A percentile compares a stretch with the other conserved stretches of the same genome.
These are phyloP conservation scores for Anolis apletophallus DNA, from an alignment of 2,797 vertebrate genomes.

Conservation along the genomic window DNA sequence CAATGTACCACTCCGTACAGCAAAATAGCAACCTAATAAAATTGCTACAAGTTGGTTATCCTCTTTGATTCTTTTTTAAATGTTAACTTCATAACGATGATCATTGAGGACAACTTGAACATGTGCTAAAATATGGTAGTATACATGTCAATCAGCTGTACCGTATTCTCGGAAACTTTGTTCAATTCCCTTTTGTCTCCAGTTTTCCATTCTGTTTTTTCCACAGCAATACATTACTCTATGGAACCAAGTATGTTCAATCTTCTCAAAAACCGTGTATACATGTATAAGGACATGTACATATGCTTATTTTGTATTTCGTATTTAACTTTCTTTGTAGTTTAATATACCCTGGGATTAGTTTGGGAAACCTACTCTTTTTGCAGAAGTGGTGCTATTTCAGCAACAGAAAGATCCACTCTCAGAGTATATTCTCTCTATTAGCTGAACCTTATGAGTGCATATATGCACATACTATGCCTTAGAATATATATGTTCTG, in stretches of 20 bases:
- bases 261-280: too few relatives aligned
- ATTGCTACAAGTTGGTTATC: not conserved
- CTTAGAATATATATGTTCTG: not conserved
- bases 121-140: not conserved
- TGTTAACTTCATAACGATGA: not conserved
- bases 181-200: too few relatives aligned
- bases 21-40: not conserved
- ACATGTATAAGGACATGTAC: too few relatives aligned
- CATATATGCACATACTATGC: not conserved
- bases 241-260: too few relatives aligned
- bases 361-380: not conserved
- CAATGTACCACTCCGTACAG: not conserved
- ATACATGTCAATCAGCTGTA: not conserved
- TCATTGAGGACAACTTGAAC: not conserved
- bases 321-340: too few relatives aligned
- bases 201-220: not conserved
- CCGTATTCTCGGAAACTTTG: not conserved
- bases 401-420: not conserved
- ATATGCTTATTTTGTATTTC: too few relatives aligned
- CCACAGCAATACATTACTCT: too few relatives aligned
- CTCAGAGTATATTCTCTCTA: too few relatives aligned
- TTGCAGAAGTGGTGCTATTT: not conserved
- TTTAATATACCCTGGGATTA: too few relatives aligned
- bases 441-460: not conserved
- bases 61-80: not conserved